phyloP scores from a whole-genome alignment of 2,888 invertebrate species.

The Chaitophorus viminalis region DNA sequence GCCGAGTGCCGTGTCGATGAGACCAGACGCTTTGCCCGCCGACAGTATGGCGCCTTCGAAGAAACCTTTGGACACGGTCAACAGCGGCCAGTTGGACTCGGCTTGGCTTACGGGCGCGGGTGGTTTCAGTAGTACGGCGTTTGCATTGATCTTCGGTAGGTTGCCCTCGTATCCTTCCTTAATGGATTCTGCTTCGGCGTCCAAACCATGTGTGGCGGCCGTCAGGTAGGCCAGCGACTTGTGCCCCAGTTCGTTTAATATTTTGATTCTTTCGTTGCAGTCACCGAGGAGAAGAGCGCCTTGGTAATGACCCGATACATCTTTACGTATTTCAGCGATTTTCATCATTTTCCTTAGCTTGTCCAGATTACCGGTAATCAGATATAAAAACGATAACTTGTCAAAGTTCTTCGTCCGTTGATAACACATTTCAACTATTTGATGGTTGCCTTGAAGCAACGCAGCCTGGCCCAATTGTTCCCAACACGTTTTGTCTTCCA shows the following conservation, averaged over 20 bases:
- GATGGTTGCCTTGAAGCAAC: conserved; percentile 74
- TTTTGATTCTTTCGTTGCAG: conserved; percentile 85
- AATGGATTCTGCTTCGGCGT: conserved; percentile 81
- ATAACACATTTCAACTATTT: conserved; percentile 98
- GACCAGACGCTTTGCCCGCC: conserved; percentile 66
- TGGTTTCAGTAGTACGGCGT: conserved; percentile 83
- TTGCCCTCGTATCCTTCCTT: conserved; percentile 75
- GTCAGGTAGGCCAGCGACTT: conserved; percentile 90
- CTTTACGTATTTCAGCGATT: conserved; percentile 98
- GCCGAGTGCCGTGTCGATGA: conserved; percentile 68
- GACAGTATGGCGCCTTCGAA: conserved; percentile 73
- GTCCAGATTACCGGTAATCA: conserved; percentile 97
- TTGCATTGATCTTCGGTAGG: conserved; percentile 78
- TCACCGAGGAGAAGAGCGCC: conserved; percentile 93
- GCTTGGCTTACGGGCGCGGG: conserved; percentile 88
- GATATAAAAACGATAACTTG: conserved; percentile 95
- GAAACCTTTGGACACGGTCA: conserved; percentile 87
- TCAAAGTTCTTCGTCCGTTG: conserved; percentile 99
- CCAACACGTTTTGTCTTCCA: conserved; percentile 97
- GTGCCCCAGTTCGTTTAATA: conserved; percentile 79
- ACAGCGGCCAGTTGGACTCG: conserved; percentile 97
- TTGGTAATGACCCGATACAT: conserved; percentile 95
- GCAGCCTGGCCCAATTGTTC: conserved; percentile 94
- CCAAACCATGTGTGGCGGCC: conserved; percentile 89
- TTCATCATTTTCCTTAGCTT: conserved; percentile 99